A percentile compares a stretch with the other conserved stretches of the same genome.
These are phyloP conservation scores for Phaedon cochleariae DNA, from an alignment of 2,888 invertebrate genomes.

Conservation along the genomic window DNA sequence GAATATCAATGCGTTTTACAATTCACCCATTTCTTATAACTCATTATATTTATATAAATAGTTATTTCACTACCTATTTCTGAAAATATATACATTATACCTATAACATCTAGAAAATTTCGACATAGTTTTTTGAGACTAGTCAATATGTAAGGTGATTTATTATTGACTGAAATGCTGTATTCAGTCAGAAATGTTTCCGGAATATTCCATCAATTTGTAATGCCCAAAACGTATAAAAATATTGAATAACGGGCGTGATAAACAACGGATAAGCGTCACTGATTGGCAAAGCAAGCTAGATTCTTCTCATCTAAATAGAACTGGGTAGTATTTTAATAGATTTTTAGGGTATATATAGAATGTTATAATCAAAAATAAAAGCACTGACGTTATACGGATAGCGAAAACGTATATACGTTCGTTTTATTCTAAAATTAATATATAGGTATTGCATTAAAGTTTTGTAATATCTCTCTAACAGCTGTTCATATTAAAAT, in stretches of 20 bases:
- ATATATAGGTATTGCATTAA: conserved; percentile 43
- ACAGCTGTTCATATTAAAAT: conserved; percentile 46
- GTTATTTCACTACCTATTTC: no score
- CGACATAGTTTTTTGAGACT: no score
- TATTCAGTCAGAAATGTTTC: no score
- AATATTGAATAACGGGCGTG: conserved; percentile 39
- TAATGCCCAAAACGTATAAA: conserved; percentile 30
- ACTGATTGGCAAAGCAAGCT: conserved; percentile 52
- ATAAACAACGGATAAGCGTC: conserved; percentile 50
- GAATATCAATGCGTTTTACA: no score
- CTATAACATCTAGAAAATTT: no score
- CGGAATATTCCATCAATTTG: conserved; percentile 39
- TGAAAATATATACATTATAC: no score
- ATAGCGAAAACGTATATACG: conserved; percentile 27
- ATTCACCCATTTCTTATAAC: no score
- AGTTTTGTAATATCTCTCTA: conserved; percentile 45
- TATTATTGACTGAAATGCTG: no score
- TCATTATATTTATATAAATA: no score
- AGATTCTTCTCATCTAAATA: conserved; percentile 52
- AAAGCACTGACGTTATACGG: conserved; percentile 47
- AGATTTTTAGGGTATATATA: conserved; percentile 50
- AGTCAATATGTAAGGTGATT: no score
- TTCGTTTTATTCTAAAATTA: conserved; percentile 45
- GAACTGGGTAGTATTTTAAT: conserved; percentile 44
- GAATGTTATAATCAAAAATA: conserved; percentile 53